phyloP scores from a whole-genome alignment of 2,888 invertebrate species.

The Xanthia icteritia region DNA sequence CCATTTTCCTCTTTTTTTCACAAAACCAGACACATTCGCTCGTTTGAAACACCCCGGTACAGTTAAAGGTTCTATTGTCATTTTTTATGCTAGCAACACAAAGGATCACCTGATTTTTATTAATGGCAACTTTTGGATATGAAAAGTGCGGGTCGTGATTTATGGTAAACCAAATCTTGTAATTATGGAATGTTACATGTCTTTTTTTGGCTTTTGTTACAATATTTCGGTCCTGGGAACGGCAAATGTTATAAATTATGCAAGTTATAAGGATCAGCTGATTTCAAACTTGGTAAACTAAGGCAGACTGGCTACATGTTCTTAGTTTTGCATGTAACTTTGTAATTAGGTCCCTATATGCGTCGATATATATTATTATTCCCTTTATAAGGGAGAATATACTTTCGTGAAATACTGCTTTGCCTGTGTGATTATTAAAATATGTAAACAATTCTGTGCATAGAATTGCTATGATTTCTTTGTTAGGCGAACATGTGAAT shows the following conservation, averaged over 20 bases:
- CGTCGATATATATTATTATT: too few relatives aligned
- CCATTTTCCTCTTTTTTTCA: not conserved
- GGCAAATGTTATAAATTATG: not conserved
- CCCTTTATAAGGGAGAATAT: too few relatives aligned
- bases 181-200: constrained; percentile 17
- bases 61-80: constrained; percentile 34
- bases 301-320: too few relatives aligned
- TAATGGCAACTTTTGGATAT: constrained; percentile 44
- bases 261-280: constrained; percentile 12
- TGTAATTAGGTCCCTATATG: too few relatives aligned
- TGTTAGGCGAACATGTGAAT: too few relatives aligned
- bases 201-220: not conserved
- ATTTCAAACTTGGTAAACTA: too few relatives aligned
- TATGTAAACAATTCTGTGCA: too few relatives aligned
- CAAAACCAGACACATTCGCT: constrained; percentile 3
- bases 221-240: constrained; percentile 14
- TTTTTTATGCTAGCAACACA: constrained; percentile 51
- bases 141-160: constrained; percentile 32
- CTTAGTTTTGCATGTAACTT: too few relatives aligned
- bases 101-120: constrained; percentile 60
- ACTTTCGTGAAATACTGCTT: too few relatives aligned
- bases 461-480: too few relatives aligned
- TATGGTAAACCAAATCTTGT: constrained; percentile 25
- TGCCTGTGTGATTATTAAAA: too few relatives aligned
- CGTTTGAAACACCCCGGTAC: constrained; percentile 20